Percentiles rank a stretch among this genome's conserved stretches.
These are phyloP conservation scores for Grammomys dolichurus DNA, from an alignment of 2,113 vertebrate species.

Conservation along the genomic window DNA sequence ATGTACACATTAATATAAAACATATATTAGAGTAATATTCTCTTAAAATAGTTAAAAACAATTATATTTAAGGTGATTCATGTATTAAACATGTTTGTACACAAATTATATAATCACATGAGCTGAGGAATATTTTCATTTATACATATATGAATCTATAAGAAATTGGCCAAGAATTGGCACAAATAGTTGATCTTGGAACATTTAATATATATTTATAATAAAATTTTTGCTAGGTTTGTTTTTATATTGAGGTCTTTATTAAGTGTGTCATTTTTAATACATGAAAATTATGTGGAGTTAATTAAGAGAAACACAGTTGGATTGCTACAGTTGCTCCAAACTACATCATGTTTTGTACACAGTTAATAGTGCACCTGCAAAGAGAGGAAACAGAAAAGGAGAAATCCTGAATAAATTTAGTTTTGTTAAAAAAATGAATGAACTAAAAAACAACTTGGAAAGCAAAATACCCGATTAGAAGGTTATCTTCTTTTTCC, in stretches of 20 bases:
- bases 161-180: background rate
- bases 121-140: background rate
- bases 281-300: constrained; percentile 11
- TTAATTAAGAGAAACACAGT: constrained; percentile 38
- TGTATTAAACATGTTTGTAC: background rate
- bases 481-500: background rate
- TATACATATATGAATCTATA: background rate
- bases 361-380: background rate
- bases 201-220: background rate
- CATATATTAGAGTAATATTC: background rate
- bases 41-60: background rate
- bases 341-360: background rate
- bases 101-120: background rate
- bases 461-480: background rate
- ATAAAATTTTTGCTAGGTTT: background rate
- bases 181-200: background rate
- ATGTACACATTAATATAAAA: background rate
- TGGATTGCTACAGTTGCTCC: constrained; percentile 4
- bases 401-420: background rate
- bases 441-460: background rate
- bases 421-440: background rate
- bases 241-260: constrained; percentile 12
- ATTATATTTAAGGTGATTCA: background rate
- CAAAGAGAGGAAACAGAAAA: background rate
- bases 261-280: constrained; percentile 23